Base-by-base conservation (phyloP, 2,888 invertebrate genomes). In the Rhagium mordax region DNA sequence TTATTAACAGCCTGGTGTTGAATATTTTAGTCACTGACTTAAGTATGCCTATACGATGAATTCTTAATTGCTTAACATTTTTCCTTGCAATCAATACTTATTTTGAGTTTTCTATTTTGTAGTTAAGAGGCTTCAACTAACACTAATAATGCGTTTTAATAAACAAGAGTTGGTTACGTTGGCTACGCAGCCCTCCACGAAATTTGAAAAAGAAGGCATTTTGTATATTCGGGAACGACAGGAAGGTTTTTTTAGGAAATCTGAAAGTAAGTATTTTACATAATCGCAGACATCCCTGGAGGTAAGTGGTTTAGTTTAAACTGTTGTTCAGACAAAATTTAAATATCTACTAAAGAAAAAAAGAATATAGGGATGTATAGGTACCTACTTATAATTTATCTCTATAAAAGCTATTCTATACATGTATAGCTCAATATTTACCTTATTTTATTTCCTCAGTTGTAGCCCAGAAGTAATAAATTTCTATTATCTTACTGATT, bases 191-290 rank as follows among this genome's bases (percentile, higher is more conserved):
- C 94, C 95, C 53, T 93, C 94, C 8, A 94, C 94, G 81, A 95
- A 94, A 88, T 97, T 96, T 87, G 97, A 98, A 87, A 96, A 95
- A 84, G 97, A 98, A 89, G 98, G 98, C 71, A 92, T 95, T 77
- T 89, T 98, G 74, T 92, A 94, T 78, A 91, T 98, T 72, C 93
- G 94, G 82, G 97, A 98, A 87, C 93, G 94, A 78, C 96, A 96
- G 84, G 98, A 98, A 86, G 94, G 96, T 71, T 94, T 97, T 88
- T 97, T 98, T 89, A 93, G 96, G 79, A 93, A 95, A 87, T 92
- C 95, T 78, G 97, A 97, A 92, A 96, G 98, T 97, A 89, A 91
- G 92, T 90, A 68, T 7, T 24, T 29, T 29, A 47, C 15, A 27
- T 15, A 67, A 16, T 5, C 24, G 55, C 27, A 27, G 33, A 18